phyloP scores from a whole-genome alignment of 2,888 invertebrate species.

The Polyploca ridens region DNA sequence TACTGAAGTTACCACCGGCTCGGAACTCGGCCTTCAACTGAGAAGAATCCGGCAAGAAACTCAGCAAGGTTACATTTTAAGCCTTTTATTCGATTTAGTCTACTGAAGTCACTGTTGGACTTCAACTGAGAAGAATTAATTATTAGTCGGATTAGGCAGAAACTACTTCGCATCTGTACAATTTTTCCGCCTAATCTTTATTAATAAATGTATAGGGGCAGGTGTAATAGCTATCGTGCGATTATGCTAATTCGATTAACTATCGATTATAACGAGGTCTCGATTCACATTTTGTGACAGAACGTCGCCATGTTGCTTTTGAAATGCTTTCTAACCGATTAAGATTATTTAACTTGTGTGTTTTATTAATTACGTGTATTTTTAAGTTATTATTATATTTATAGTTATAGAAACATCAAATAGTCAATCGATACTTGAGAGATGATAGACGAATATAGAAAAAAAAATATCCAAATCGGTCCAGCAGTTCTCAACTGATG shows the following conservation, averaged over 20 bases:
- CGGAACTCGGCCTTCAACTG: too few relatives aligned
- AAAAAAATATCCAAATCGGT: too few relatives aligned
- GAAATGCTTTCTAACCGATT: constrained; percentile 21
- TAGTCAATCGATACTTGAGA: too few relatives aligned
- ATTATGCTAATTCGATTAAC: constrained; percentile 54
- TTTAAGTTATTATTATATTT: too few relatives aligned
- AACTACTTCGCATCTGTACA: neutral
- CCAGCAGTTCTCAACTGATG: too few relatives aligned
- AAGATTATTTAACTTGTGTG: constrained; percentile 19
- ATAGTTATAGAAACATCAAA: too few relatives aligned
- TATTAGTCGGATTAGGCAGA: neutral
- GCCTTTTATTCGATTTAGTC: too few relatives aligned
- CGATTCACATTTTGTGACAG: constrained; percentile 46
- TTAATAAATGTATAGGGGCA: constrained; percentile 28
- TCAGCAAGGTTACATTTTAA: too few relatives aligned
- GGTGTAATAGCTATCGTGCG: constrained; percentile 41
- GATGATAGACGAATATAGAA: too few relatives aligned
- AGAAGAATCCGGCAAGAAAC: too few relatives aligned
- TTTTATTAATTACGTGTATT: neutral
- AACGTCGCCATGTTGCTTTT: constrained; percentile 10
- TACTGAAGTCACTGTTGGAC: too few relatives aligned
- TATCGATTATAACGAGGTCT: constrained; percentile 38
- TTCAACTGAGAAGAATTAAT: neutral
- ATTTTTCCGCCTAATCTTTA: constrained; percentile 5
- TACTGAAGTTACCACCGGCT: too few relatives aligned